Evolutionary conservation across 1,140 invertebrate species (phyloP), one percentile per base, ranked within the genome.

Genomic region (Gryon sp.): DNA sequence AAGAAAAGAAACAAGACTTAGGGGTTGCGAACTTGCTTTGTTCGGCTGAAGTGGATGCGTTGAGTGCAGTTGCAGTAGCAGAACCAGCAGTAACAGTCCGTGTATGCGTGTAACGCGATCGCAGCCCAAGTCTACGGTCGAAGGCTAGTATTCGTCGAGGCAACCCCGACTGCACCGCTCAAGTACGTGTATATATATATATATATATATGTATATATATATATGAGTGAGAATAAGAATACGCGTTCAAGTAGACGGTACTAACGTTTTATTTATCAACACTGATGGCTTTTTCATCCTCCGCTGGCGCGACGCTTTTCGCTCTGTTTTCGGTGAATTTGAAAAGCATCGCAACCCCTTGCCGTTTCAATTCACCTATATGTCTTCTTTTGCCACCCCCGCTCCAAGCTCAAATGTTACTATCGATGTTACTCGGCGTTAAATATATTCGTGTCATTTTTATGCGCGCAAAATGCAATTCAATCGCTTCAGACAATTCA

Each of bases 191-290:
- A 46, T 50, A 73, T 55, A 65, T 32, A 62, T 38, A 24, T 40
- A 59, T 62, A 73, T 53, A n/a, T 70, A 45, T 53, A 63, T 63
- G 62, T 57, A 46, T 50, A 73, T 55, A 65, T 32, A 62, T 38
- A 24, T 40, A 59, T 62, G n/a, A n/a, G n/a, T n/a, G n/a, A 73
- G 57, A 82, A 84, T 84, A 82, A 83, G 79, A 82, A 83, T 82
- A 78, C 62, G 69, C 74, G 76, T 19, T 40, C 62, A 46, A 75
- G 72, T 75, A 82, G 81, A 80, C 82, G 80, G 74, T 62, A 76
- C 78, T 85, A 86, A 85, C 84, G 73, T 86, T 86, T 86, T 87
- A 87, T 86, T 87, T 86, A 86, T 87, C 83, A 86, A 70, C 78
- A 68, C 69, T 87, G 84, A 86, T 87, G 85, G 81, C 84, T 86